A percentile compares a stretch with the other conserved stretches of the same genome.
Conservation (phyloP, 2,888 invertebrate genomes). For the Drosophila pegasa region DNA sequence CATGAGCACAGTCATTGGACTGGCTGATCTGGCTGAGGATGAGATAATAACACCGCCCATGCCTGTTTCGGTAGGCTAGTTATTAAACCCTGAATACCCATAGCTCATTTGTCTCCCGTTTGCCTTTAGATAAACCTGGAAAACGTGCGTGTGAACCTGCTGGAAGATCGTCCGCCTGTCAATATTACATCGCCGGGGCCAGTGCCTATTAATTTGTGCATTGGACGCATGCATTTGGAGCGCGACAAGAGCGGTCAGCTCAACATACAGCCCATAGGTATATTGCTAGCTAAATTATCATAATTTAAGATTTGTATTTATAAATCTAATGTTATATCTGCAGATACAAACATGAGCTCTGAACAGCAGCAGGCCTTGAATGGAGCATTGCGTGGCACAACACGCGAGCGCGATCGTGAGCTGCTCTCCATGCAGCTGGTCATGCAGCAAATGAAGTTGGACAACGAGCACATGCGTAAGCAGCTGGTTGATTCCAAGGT, state of each 20-base stretch:
- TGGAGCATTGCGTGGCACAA: slow-evolving; percentile 63
- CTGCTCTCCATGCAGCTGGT: slow-evolving; percentile 85
- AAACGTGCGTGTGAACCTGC: slow-evolving; percentile 90
- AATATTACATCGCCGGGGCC: slow-evolving; percentile 93
- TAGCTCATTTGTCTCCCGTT: neutral
- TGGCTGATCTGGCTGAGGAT: slow-evolving; percentile 94
- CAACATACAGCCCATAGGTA: slow-evolving; percentile 88
- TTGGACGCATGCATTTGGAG: slow-evolving; percentile 89
- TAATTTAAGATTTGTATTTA: neutral
- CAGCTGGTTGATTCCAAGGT: slow-evolving; percentile 86
- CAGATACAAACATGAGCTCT: slow-evolving; percentile 60
- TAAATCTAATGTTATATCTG: neutral
- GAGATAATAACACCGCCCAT: slow-evolving; percentile 91
- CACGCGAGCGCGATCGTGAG: slow-evolving; percentile 85
- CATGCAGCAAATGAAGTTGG: slow-evolving; percentile 86
- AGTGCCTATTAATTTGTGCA: slow-evolving; percentile 90
- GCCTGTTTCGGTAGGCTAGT: slow-evolving; percentile 89
- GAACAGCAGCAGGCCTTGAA: slow-evolving; percentile 52
- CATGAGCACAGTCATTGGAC: slow-evolving; percentile 92
- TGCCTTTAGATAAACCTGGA: slow-evolving; percentile 88
- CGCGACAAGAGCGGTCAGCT: slow-evolving; percentile 91
- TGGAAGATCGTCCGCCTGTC: slow-evolving; percentile 93
- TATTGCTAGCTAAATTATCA: neutral
- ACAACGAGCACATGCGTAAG: slow-evolving; percentile 88
- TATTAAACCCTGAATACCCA: neutral